A percentile compares a stretch with the other conserved stretches of the same genome.
Conservation (phyloP, 1,140 invertebrate species). For the Drosophila repleta region DNA sequence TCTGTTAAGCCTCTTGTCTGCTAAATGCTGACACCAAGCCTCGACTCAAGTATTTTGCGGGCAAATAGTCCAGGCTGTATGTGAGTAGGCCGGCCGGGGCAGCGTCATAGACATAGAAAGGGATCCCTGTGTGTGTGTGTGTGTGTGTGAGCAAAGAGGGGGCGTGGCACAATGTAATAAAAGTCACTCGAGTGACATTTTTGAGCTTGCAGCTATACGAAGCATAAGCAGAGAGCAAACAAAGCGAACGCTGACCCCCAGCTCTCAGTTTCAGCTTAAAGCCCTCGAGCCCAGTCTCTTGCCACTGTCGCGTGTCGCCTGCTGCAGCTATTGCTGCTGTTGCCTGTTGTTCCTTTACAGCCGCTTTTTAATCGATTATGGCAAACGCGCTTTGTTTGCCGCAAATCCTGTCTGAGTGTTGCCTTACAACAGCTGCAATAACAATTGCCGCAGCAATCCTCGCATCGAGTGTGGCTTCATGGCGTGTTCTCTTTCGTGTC, state of each 20-base stretch:
- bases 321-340: not conserved
- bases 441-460: constrained; percentile 31
- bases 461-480: not conserved
- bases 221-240: constrained; percentile 69
- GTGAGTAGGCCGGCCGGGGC: constrained; percentile 5
- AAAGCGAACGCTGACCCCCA: constrained; percentile 50
- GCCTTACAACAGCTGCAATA: constrained; percentile 54
- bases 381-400: constrained; percentile 41
- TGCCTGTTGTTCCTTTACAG: constrained; percentile 56
- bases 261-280: constrained; percentile 6
- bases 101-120: constrained; percentile 29
- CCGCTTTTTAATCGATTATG: constrained; percentile 77
- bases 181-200: constrained; percentile 81
- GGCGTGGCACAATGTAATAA: constrained; percentile 53
- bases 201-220: constrained; percentile 69
- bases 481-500: not conserved
- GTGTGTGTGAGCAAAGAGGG: not conserved
- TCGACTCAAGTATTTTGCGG: constrained; percentile 75
- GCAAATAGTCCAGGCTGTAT: constrained; percentile 63
- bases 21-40: constrained; percentile 79
- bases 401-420: constrained; percentile 79
- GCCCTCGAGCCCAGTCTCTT: constrained; percentile 9
- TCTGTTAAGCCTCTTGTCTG: constrained; percentile 54
- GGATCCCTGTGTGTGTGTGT: not conserved
- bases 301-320: constrained; percentile 1